Base-by-base conservation (phyloP, 2,797 vertebrate species). In the Champsocephalus gunnari region DNA sequence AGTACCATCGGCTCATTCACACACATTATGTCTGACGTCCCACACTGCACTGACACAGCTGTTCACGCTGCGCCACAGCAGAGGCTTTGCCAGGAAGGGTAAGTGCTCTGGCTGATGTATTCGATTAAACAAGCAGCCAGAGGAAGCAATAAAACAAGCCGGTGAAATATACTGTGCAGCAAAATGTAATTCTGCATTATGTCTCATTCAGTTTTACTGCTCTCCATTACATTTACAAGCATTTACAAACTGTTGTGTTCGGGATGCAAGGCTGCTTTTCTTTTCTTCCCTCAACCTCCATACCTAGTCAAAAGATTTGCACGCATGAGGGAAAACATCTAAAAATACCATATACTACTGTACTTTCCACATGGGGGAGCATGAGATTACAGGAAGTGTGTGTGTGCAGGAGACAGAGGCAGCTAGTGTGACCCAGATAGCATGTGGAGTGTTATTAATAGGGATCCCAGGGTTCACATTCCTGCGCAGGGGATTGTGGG, bases 401-500 rank as follows among this genome's bases (percentile, higher is more conserved):
- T 66, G 79, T 72, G 66, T 82, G 75, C 28, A 65, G 41, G 65
- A 82, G 69, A 73, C 62, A 83, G 80, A 66, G 80, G 84, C 73
- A 77, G 78, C 78, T 75, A 64, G 73, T 81, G 76, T 92, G 93
- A 85, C 93, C 94, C 82, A 94, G 83, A 93, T 93, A 91, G 79
- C 87, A 89, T 77, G 72, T 91, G 81, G 73, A 93, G 91, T 92
- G 93, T 93, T 93, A 95, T 94, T 95, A 94, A 95, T 92, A 94
- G 87, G 88, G 75, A 86, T 91, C 81, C 84, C 81, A 87, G 81
- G 84, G 84, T 92, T 92, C 79, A 85, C 80, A 86, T 92, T 92
- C 84, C 83, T 75, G 62, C 51, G 71, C 77, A 77, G 73, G 60
- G 90, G 80, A 92, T 93, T 89, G 83, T 86, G 87, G 90, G 91